Evolutionary conservation across 2,113 vertebrate species (phyloP).

Genomic region (Xiphophorus hellerii): DNA sequence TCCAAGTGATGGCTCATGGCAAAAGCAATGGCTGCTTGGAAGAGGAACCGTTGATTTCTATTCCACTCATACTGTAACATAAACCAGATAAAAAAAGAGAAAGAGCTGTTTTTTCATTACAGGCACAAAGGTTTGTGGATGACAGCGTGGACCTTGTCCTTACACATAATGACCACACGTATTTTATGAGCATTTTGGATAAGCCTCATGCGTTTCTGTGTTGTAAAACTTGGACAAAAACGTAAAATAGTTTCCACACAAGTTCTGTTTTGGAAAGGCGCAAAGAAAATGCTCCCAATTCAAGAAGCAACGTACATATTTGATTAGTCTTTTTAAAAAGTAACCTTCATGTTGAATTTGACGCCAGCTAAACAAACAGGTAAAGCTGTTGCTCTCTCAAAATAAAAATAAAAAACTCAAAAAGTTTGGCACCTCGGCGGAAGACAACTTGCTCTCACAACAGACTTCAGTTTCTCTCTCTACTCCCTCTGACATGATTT

Average conservation of each 20-base stretch:
- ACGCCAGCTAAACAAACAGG: not conserved
- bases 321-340: not conserved
- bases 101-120: not conserved
- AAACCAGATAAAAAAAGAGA: slow-evolving; percentile 18
- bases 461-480: not conserved
- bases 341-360: not conserved
- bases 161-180: not conserved
- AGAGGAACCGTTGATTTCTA: slow-evolving; percentile 89
- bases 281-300: not conserved
- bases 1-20: slow-evolving; percentile 84
- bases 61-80: slow-evolving; percentile 90
- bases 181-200: not conserved
- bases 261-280: not conserved
- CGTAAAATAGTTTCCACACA: not conserved
- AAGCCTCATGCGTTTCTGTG: not conserved
- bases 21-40: slow-evolving; percentile 90
- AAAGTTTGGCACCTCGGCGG: not conserved
- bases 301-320: not conserved
- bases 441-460: not conserved
- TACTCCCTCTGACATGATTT: not conserved
- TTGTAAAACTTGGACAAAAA: not conserved
- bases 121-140: slow-evolving; percentile 1
- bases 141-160: slow-evolving; percentile 24
- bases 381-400: not conserved
- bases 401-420: not conserved